phyloP scores from a whole-genome alignment of 2,888 invertebrate genomes.

The Mechanitis mazaeus region DNA sequence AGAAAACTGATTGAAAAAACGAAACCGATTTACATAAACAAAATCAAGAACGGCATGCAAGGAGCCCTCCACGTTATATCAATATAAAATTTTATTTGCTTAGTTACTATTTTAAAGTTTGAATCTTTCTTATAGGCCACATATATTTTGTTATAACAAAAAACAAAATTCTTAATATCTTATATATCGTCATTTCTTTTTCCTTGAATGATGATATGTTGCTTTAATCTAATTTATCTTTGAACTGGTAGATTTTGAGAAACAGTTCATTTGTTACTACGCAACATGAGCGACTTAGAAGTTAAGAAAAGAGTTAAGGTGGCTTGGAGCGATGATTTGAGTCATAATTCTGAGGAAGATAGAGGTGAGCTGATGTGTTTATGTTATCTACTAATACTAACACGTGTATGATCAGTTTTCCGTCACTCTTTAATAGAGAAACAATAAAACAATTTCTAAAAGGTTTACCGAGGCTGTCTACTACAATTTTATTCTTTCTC shows the following conservation, averaged over 20 bases:
- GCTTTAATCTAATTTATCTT: conserved; percentile 10
- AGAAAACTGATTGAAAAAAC: no score
- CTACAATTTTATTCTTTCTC: no score
- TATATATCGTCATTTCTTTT: conserved; percentile 31
- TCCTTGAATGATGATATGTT: conserved; percentile 29
- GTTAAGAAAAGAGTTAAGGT: conserved; percentile 48
- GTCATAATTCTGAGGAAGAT: conserved; percentile 70
- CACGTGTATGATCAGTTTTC: no score
- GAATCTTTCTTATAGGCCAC: not conserved
- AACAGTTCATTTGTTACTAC: not conserved
- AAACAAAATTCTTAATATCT: conserved; percentile 3
- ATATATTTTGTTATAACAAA: not conserved
- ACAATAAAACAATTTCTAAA: no score
- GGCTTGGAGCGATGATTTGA: conserved; percentile 71
- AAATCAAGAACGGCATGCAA: not conserved
- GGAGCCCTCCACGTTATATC: not conserved
- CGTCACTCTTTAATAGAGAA: no score
- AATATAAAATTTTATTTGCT: conserved; percentile 8
- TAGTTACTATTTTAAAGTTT: conserved; percentile 10
- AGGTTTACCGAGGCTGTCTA: no score
- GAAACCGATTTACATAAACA: no score
- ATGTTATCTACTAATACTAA: no score
- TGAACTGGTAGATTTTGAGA: conserved; percentile 7
- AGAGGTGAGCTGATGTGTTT: conserved; percentile 46
- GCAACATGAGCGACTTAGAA: conserved; percentile 33